phyloP scores from a whole-genome alignment of 2,888 invertebrate species.

The Amphipyra tragopoginis region DNA sequence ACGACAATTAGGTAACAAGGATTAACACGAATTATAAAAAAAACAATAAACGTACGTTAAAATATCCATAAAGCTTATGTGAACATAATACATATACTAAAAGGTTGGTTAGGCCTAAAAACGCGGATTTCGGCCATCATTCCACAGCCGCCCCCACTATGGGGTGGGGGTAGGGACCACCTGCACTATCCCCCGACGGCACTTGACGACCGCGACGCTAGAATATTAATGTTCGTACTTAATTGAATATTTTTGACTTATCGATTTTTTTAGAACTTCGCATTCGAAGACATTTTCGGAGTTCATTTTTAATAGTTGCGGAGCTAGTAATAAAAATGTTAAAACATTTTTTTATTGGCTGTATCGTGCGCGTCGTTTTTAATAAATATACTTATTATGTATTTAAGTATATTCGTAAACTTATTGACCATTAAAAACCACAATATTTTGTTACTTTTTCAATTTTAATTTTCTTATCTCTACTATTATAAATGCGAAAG shows the following conservation, averaged over 20 bases:
- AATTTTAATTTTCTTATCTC: no score
- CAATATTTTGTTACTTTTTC: no score
- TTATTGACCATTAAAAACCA: no score
- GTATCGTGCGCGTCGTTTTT: no score
- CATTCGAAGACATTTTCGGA: neutral
- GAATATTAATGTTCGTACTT: constrained; percentile 86
- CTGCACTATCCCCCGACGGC: constrained; percentile 81
- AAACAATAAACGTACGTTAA: constrained; percentile 63
- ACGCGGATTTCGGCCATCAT: constrained; percentile 81
- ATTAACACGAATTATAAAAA: neutral
- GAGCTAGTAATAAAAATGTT: neutral
- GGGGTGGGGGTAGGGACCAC: constrained; percentile 55
- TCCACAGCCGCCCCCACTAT: constrained; percentile 63
- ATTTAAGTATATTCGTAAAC: no score
- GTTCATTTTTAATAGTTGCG: neutral
- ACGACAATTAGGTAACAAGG: no score
- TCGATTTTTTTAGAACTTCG: constrained; percentile 67
- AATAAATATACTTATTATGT: no score
- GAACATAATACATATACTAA: constrained; percentile 71
- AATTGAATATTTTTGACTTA: constrained; percentile 85
- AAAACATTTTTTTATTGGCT: no score
- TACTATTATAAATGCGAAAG: no score
- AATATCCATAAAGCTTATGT: constrained; percentile 75
- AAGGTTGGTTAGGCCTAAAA: constrained; percentile 87
- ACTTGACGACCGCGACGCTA: constrained; percentile 85